Conservation (phyloP, 2,888 invertebrate species). For the Sipha maydis region DNA sequence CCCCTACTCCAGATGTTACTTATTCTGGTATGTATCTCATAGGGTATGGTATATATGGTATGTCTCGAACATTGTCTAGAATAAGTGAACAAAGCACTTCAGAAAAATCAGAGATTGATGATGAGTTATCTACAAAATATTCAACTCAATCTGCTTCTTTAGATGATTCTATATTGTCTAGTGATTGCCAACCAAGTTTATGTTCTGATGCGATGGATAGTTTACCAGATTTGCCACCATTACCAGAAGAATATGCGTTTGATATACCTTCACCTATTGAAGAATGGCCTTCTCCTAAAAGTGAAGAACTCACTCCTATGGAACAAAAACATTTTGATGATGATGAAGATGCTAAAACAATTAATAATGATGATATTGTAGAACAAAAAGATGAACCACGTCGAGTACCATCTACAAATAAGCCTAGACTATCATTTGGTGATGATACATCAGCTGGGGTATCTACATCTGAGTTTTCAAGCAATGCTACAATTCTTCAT, state of each 20-base stretch:
- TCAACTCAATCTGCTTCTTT: slow-evolving; percentile 85
- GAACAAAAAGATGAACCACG: slow-evolving; percentile 76
- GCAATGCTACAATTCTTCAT: slow-evolving; percentile 83
- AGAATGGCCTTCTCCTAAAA: slow-evolving; percentile 80
- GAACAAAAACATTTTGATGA: slow-evolving; percentile 65
- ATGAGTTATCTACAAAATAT: slow-evolving; percentile 79
- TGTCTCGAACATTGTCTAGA: slow-evolving; percentile 82
- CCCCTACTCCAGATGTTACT: slow-evolving; percentile 48
- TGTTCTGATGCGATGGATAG: slow-evolving; percentile 77
- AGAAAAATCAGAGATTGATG: slow-evolving; percentile 82
- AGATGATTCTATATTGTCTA: slow-evolving; percentile 84
- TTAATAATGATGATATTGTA: slow-evolving; percentile 47
- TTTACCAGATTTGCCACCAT: slow-evolving; percentile 67
- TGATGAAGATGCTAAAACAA: slow-evolving; percentile 57
- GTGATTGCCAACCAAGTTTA: slow-evolving; percentile 85
- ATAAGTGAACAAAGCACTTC: slow-evolving; percentile 90
- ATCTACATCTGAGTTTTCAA: slow-evolving; percentile 89
- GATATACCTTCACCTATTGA: slow-evolving; percentile 63
- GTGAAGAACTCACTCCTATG: slow-evolving; percentile 66
- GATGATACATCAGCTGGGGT: slow-evolving; percentile 88
- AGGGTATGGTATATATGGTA: slow-evolving; percentile 76
- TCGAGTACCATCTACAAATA: slow-evolving; percentile 68
- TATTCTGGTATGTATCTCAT: slow-evolving; percentile 70
- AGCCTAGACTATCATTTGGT: slow-evolving; percentile 76
- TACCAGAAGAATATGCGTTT: slow-evolving; percentile 61